These are phyloP conservation scores for Drosophila azteca DNA, from an alignment of 1,140 invertebrate genomes.

Conservation along the genomic window DNA sequence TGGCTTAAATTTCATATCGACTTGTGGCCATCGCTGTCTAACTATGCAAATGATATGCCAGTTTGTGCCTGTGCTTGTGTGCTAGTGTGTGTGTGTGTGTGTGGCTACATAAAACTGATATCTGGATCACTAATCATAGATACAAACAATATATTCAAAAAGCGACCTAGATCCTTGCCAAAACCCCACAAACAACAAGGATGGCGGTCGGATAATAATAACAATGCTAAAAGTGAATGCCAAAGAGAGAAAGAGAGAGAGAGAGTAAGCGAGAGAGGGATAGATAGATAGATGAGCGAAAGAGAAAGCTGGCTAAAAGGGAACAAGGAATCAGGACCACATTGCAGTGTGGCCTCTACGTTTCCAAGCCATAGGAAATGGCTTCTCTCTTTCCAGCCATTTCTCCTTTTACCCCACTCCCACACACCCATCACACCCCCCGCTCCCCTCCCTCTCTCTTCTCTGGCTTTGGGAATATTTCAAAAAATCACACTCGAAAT, in stretches of 20 bases:
- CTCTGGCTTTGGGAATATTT: slow-evolving; percentile 37
- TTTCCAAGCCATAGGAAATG: too few relatives aligned
- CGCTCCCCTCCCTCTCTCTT: too few relatives aligned
- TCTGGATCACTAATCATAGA: slow-evolving; percentile 72
- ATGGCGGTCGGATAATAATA: slow-evolving; percentile 72
- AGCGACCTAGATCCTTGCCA: slow-evolving; percentile 76
- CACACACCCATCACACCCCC: too few relatives aligned
- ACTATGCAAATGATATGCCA: slow-evolving; percentile 52
- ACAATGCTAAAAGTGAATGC: slow-evolving; percentile 70
- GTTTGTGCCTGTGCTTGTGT: slow-evolving; percentile 8
- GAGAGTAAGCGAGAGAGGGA: slow-evolving; percentile 5
- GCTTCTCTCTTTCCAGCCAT: too few relatives aligned
- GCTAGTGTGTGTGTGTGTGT: slow-evolving; percentile 40
- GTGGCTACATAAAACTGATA: slow-evolving; percentile 75
- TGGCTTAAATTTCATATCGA: slow-evolving; percentile 39
- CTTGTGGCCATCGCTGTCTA: slow-evolving; percentile 32
- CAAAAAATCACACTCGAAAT: slow-evolving; percentile 67
- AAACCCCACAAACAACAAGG: slow-evolving; percentile 37
- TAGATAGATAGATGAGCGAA: too few relatives aligned
- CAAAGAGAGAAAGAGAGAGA: slow-evolving; percentile 25
- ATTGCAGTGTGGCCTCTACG: too few relatives aligned
- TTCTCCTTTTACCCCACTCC: too few relatives aligned
- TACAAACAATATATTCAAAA: slow-evolving; percentile 82
- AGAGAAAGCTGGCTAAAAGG: slow-evolving; percentile 13
- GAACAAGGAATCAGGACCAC: background rate